Percentiles rank a stretch among this genome's conserved stretches.
Evolutionary conservation across 2,888 invertebrate species (phyloP).

Genomic region (Uropetala carovei): DNA sequence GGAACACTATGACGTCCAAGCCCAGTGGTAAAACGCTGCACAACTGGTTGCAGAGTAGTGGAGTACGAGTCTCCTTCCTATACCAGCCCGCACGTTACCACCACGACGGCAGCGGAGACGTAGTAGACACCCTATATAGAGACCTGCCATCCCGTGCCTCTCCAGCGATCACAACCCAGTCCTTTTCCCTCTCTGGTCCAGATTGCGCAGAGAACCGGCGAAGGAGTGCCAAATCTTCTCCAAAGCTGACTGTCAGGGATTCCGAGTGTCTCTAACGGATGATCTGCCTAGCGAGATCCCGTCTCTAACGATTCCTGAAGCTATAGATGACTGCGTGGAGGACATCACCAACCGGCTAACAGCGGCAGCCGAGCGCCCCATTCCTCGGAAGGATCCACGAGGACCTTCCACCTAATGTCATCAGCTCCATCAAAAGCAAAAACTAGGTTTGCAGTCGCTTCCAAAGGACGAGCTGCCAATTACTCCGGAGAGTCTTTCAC

Average conservation of each 20-base stretch:
- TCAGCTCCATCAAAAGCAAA: too few relatives aligned
- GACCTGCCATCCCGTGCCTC: background rate
- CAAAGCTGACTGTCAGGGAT: background rate
- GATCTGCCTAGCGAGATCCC: background rate
- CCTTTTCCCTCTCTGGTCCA: background rate
- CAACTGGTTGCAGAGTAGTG: background rate
- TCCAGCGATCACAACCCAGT: background rate
- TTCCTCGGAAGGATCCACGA: too few relatives aligned
- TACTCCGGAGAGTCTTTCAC: too few relatives aligned
- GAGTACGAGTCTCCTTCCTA: background rate
- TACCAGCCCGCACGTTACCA: background rate
- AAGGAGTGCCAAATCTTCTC: background rate
- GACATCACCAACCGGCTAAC: background rate
- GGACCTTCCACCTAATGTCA: too few relatives aligned
- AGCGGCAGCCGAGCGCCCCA: too few relatives aligned
- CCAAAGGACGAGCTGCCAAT: too few relatives aligned
- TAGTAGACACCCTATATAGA: background rate
- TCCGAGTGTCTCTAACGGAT: background rate
- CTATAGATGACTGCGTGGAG: background rate
- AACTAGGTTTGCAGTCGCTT: too few relatives aligned
- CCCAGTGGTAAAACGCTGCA: background rate
- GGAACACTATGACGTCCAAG: background rate
- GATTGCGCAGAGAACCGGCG: background rate
- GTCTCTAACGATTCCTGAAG: background rate
- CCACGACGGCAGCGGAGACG: background rate